Evolutionary conservation across 2,888 invertebrate genomes (phyloP).

Genomic region (Deroplatys truncata): DNA sequence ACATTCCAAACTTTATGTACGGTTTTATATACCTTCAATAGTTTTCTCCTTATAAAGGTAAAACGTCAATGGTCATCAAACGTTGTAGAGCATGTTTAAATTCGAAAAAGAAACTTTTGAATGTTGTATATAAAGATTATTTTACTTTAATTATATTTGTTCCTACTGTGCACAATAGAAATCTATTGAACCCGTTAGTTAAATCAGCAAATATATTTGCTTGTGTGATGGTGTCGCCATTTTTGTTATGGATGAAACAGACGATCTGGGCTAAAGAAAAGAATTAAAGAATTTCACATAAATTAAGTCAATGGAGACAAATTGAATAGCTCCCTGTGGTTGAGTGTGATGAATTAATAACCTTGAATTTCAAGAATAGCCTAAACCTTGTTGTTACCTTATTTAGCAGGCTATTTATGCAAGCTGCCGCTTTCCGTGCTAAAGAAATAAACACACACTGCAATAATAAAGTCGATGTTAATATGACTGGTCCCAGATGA

Average conservation of each 20-base stretch:
- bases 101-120: too few relatives aligned
- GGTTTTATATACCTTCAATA: too few relatives aligned
- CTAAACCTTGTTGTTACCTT: background rate
- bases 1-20: too few relatives aligned
- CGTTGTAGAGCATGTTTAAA: too few relatives aligned
- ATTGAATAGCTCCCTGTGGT: background rate
- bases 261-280: background rate
- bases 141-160: too few relatives aligned
- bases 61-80: too few relatives aligned
- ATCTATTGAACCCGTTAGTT: background rate
- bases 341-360: background rate
- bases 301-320: background rate
- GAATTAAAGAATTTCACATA: background rate
- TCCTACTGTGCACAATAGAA: too few relatives aligned
- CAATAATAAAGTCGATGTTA: background rate
- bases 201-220: background rate
- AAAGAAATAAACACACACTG: background rate
- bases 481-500: background rate
- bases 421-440: background rate
- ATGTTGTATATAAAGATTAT: too few relatives aligned
- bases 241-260: background rate
- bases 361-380: background rate
- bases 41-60: too few relatives aligned
- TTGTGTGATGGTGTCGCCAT: background rate
- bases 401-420: background rate